These are phyloP conservation scores for Leptestheria dahalacensis DNA, from an alignment of 1,140 invertebrate genomes.

Conservation along the genomic window DNA sequence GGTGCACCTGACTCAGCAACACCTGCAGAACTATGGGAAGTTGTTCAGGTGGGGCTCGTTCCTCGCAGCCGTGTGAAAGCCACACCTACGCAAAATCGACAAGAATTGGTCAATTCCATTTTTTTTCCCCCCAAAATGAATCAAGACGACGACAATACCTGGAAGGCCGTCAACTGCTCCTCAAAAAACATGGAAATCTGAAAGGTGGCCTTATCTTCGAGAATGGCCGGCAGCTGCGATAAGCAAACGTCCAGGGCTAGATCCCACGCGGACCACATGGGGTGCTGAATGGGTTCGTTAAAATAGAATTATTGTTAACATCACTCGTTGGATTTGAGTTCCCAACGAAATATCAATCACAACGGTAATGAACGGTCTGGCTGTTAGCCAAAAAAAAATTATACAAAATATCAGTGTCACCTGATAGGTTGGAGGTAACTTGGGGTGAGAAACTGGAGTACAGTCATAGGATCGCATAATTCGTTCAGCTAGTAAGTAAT, in stretches of 20 bases:
- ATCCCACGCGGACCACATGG: conserved; percentile 96
- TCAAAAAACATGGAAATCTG: conserved; percentile 86
- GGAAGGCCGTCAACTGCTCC: conserved; percentile 96
- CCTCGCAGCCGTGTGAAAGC: conserved; percentile 65
- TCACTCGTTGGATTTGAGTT: no score
- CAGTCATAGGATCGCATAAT: conserved; percentile 94
- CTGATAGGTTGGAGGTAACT: conserved; percentile 77
- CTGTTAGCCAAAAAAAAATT: no score
- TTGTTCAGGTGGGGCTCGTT: conserved; percentile 76
- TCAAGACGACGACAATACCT: no score
- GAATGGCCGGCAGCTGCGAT: conserved; percentile 64
- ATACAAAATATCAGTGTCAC: no score
- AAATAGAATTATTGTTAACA: no score
- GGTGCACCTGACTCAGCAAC: conserved; percentile 88
- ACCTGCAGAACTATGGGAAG: conserved; percentile 97
- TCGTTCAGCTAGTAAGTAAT: conserved; percentile 90
- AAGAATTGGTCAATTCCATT: neutral
- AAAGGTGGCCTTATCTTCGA: conserved; percentile 39
- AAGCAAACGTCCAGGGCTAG: conserved; percentile 85
- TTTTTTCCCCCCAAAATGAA: conserved; percentile 24
- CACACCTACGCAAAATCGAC: conserved; percentile 38
- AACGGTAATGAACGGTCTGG: no score
- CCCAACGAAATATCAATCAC: no score
- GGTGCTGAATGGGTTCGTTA: conserved; percentile 37
- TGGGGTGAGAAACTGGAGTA: conserved; percentile 78